phyloP scores from a whole-genome alignment of 1,140 invertebrate genomes.

The fruit fly (Drosophila melanogaster) region DNA sequence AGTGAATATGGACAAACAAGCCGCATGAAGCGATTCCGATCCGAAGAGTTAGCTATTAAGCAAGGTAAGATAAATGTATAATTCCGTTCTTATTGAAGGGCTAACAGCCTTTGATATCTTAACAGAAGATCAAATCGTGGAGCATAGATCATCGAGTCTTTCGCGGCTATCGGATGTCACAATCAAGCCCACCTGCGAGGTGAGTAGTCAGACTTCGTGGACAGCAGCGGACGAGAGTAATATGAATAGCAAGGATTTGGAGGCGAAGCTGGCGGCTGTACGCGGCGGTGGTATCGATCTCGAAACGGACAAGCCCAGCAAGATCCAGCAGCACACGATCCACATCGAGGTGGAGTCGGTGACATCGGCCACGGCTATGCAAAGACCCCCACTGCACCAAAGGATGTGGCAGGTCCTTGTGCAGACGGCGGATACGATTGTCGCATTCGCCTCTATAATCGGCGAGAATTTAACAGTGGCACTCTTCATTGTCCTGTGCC shows the following conservation, averaged over 20 bases:
- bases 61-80: neutral
- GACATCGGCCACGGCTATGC: constrained; percentile 45
- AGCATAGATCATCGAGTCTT: constrained; percentile 23
- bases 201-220: constrained; percentile 48
- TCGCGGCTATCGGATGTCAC: constrained; percentile 42
- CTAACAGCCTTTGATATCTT: neutral
- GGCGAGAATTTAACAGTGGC: constrained; percentile 68
- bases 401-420: constrained; percentile 45
- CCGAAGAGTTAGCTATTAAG: constrained; percentile 18
- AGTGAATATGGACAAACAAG: constrained; percentile 16
- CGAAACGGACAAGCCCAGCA: constrained; percentile 19
- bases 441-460: constrained; percentile 49
- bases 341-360: constrained; percentile 66
- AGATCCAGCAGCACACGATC: constrained; percentile 47
- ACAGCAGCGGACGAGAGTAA: constrained; percentile 10
- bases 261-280: neutral
- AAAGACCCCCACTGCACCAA: constrained; percentile 44
- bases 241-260: neutral
- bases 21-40: constrained; percentile 36
- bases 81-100: too few relatives aligned
- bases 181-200: constrained; percentile 36
- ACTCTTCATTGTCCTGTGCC: constrained; percentile 56
- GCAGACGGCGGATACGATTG: constrained; percentile 24
- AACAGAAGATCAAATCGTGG: constrained; percentile 15
- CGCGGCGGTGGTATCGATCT: neutral